Evolutionary conservation across 2,113 vertebrate genomes (phyloP).

Genomic region (Chunga burmeisteri): DNA sequence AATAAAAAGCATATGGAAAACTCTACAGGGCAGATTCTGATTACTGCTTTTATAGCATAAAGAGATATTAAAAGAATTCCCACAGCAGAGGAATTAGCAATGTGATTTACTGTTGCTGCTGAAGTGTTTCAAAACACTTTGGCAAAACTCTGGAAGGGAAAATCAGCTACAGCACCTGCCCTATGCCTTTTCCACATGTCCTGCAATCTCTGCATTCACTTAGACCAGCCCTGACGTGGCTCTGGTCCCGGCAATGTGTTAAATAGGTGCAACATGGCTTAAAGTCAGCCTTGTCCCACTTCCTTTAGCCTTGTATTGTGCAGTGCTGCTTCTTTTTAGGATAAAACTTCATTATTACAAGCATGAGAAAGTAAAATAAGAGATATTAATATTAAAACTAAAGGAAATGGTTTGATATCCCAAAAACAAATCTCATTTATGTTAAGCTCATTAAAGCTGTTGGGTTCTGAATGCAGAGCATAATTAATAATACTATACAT

Average conservation of each 20-base stretch:
- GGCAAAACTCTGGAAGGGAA: neutral
- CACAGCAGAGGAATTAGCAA: neutral
- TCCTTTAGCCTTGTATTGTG: neutral
- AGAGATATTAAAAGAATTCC: neutral
- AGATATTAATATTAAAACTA: neutral
- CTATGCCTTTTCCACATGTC: neutral
- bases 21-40: neutral
- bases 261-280: neutral
- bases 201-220: neutral
- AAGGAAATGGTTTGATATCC: slow-evolving; percentile 15
- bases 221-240: neutral
- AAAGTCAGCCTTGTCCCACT: neutral
- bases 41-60: neutral
- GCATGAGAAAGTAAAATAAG: neutral
- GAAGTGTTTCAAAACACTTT: neutral
- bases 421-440: slow-evolving; percentile 44
- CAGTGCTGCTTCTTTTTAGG: neutral
- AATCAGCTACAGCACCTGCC: neutral
- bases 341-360: neutral
- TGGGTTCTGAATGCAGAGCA: neutral
- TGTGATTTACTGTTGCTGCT: neutral
- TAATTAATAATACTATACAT: slow-evolving; percentile 33
- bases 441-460: slow-evolving; percentile 50
- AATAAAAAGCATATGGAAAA: neutral
- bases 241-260: neutral